Evolutionary conservation across 2,888 invertebrate species (phyloP).

Genomic region (Gymnoscelis rufifasciata): DNA sequence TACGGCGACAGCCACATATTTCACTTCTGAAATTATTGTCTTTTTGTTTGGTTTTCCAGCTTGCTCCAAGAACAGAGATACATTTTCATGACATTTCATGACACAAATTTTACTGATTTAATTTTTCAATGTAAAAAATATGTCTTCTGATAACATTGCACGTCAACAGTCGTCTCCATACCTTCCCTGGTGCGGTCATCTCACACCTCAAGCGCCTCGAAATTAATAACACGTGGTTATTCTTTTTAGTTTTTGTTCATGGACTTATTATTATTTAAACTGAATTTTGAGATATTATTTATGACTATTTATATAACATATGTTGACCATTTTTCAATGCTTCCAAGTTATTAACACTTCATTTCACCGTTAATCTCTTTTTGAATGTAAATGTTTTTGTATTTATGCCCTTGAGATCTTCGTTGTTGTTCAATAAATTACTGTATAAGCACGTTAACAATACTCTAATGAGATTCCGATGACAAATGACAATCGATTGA

Average conservation of each 20-base stretch:
- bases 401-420: conserved; percentile 45
- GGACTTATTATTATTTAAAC: conserved; percentile 79
- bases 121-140: too few relatives aligned
- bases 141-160: not conserved
- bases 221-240: conserved; percentile 72
- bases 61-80: too few relatives aligned
- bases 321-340: conserved; percentile 79
- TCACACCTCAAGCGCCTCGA: conserved; percentile 73
- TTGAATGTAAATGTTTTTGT: conserved; percentile 54
- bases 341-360: conserved; percentile 78
- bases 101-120: too few relatives aligned
- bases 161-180: conserved; percentile 38
- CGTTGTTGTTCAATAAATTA: conserved; percentile 46
- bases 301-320: conserved; percentile 79
- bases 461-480: conserved; percentile 41
- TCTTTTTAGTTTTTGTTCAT: conserved; percentile 75
- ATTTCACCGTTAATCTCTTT: conserved; percentile 71
- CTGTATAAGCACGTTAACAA: conserved; percentile 44
- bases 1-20: too few relatives aligned
- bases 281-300: conserved; percentile 75
- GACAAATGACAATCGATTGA: conserved; percentile 29
- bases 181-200: conserved; percentile 50
- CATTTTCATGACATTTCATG: too few relatives aligned
- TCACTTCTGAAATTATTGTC: too few relatives aligned
- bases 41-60: too few relatives aligned